Evolutionary conservation across 2,113 vertebrate species (phyloP).

Genomic region (Balaeniceps rex): DNA sequence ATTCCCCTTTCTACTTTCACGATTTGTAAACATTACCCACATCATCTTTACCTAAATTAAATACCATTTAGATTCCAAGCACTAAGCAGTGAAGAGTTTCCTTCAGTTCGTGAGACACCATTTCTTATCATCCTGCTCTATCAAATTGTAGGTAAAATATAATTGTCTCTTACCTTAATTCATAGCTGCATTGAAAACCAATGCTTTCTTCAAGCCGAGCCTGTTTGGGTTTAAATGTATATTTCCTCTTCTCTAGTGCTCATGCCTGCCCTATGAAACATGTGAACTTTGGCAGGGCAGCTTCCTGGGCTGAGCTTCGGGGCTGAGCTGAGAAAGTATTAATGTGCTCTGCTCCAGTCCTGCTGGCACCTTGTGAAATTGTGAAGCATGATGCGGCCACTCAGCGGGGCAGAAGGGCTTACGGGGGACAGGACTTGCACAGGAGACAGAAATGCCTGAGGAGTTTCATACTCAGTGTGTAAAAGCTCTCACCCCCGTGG

Average conservation of each 20-base stretch:
- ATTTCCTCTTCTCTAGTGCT: conserved; percentile 30
- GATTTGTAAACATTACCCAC: neutral
- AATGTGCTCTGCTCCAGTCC: neutral
- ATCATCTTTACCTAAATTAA: neutral
- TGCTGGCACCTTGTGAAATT: neutral
- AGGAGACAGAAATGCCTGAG: neutral
- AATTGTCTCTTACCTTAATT: conserved; percentile 53
- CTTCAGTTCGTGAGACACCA: neutral
- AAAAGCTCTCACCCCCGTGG: neutral
- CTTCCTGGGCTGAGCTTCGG: conserved; percentile 23
- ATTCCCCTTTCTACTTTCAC: neutral
- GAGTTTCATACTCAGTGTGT: neutral
- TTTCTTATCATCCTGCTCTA: neutral
- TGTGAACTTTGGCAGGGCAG: neutral
- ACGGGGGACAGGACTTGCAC: neutral
- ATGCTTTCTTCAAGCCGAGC: neutral
- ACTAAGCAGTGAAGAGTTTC: neutral
- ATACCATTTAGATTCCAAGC: neutral
- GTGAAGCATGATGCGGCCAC: neutral
- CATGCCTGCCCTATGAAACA: neutral
- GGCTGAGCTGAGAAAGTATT: neutral
- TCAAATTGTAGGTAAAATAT: neutral
- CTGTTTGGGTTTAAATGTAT: neutral
- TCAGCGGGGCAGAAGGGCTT: neutral
- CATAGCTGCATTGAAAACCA: neutral